phyloP scores from a whole-genome alignment of 2,797 vertebrate species.

The Tragelaphus eurycerus region DNA sequence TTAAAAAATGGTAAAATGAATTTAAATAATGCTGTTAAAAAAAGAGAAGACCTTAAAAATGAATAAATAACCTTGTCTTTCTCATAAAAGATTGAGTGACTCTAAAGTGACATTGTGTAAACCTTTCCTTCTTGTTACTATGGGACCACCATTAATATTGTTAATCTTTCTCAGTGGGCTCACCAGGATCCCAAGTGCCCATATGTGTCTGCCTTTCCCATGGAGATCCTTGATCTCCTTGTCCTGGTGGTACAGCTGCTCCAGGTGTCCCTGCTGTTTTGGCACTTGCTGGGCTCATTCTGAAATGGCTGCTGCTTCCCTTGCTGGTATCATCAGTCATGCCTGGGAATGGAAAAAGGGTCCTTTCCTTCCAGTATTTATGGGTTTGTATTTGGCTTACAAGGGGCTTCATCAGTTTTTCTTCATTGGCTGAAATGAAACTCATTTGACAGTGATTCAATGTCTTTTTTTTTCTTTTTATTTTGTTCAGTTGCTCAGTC shows the following conservation, averaged over 20 bases:
- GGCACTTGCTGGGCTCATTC: neutral
- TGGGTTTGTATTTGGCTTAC: neutral
- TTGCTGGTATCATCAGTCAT: neutral
- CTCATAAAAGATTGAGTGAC: neutral
- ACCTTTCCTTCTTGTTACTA: neutral
- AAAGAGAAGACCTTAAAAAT: neutral
- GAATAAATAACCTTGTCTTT: neutral
- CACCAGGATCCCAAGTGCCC: neutral
- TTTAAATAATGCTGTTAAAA: slow-evolving; percentile 14
- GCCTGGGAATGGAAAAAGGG: neutral
- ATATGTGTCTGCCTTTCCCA: neutral
- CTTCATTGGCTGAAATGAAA: neutral
- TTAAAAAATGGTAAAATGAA: neutral
- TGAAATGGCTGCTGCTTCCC: neutral
- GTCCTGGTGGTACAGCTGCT: neutral
- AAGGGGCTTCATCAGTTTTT: neutral
- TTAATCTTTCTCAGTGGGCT: neutral
- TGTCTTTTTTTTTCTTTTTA: neutral
- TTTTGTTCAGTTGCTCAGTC: neutral
- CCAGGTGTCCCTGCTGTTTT: neutral
- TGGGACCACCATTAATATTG: neutral
- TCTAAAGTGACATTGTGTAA: neutral
- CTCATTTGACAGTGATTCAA: neutral
- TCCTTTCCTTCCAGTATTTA: neutral
- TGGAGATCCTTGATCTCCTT: too few relatives aligned